A percentile compares a stretch with the other conserved stretches of the same genome.
Conservation (phyloP, 2,797 vertebrate genomes). For the Smutsia temminckii region DNA sequence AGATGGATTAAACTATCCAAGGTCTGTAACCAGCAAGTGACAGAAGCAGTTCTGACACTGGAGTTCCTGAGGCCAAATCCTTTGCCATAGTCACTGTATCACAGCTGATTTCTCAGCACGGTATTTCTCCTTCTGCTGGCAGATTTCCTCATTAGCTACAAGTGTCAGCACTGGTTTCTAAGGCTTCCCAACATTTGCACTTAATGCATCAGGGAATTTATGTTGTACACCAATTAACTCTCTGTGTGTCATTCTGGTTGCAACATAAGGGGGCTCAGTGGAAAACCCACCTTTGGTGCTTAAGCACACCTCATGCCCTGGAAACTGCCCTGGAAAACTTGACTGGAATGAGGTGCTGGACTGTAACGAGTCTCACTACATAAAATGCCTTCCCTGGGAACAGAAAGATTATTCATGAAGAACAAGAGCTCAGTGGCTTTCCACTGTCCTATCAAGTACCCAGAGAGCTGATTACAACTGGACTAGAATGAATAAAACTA, state of each 20-base stretch:
- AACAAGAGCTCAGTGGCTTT: slow-evolving; percentile 38
- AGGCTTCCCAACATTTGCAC: neutral
- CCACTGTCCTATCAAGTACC: neutral
- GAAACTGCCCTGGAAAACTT: slow-evolving; percentile 36
- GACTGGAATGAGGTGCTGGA: slow-evolving; percentile 14
- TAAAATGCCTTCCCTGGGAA: slow-evolving; percentile 28
- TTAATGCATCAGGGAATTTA: neutral
- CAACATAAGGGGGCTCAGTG: neutral
- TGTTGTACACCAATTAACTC: slow-evolving; percentile 23
- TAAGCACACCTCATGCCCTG: neutral
- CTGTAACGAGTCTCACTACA: neutral
- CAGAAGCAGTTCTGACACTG: neutral
- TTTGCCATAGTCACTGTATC: neutral
- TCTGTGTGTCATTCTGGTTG: neutral
- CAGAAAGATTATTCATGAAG: slow-evolving; percentile 6
- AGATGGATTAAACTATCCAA: neutral
- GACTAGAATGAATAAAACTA: slow-evolving; percentile 22
- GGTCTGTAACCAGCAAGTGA: neutral
- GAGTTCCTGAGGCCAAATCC: neutral
- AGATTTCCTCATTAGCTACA: slow-evolving; percentile 49
- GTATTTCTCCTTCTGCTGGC: neutral
- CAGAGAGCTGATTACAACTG: slow-evolving; percentile 19
- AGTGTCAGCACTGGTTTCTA: neutral
- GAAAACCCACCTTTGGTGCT: neutral
- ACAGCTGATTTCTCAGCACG: neutral